Percentiles rank a stretch among this genome's conserved stretches.
phyloP scores from a whole-genome alignment of 92 coral and sea anemone species.

The Bergia puertoricense region DNA sequence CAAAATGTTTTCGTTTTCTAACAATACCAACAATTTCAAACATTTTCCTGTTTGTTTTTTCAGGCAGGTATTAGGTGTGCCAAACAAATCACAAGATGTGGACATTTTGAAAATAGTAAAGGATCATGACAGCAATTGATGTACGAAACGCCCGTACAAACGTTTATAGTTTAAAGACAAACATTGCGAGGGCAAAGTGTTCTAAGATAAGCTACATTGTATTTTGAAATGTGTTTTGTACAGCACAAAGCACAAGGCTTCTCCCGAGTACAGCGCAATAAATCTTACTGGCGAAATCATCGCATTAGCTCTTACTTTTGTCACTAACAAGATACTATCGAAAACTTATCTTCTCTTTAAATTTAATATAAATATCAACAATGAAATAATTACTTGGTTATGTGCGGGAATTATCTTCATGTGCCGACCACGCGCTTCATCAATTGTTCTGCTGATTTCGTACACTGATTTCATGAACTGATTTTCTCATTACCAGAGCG shows the following conservation, averaged over 20 bases:
- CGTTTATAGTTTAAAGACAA: not conserved
- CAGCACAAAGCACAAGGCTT: not conserved
- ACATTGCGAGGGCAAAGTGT: not conserved
- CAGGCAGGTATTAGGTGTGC: not conserved
- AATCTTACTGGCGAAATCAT: no score
- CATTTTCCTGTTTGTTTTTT: constrained; percentile 23
- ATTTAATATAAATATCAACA: no score
- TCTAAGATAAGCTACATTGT: not conserved
- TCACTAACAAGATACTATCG: no score
- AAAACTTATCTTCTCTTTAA: no score
- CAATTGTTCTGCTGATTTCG: no score
- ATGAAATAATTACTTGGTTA: no score
- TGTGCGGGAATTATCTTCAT: no score
- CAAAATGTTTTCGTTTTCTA: constrained; percentile 9
- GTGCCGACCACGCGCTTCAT: no score
- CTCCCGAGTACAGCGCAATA: no score
- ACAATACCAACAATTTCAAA: constrained; percentile 5
- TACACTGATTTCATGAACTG: no score
- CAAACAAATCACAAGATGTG: not conserved
- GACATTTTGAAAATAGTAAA: not conserved
- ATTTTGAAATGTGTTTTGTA: not conserved
- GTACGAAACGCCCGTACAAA: not conserved
- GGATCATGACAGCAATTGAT: not conserved
- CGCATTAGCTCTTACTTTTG: no score
- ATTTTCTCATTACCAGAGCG: no score